phyloP scores from a whole-genome alignment of 2,113 vertebrate genomes.

The Cygnus atratus region DNA sequence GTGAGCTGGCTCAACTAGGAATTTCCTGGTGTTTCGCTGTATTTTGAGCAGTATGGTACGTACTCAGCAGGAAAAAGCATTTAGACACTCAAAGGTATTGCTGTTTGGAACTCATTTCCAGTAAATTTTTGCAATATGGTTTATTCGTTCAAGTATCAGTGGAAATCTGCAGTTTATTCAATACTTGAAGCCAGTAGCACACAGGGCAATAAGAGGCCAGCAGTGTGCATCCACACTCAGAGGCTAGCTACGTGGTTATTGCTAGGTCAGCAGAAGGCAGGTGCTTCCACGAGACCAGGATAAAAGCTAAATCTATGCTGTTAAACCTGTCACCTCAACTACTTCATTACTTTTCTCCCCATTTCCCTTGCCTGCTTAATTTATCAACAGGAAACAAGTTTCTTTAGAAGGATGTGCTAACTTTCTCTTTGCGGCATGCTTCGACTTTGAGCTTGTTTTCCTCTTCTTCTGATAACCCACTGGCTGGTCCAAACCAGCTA shows the following conservation, averaged over 20 bases:
- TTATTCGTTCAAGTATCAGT: background rate
- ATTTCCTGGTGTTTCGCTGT: background rate
- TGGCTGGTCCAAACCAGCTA: background rate
- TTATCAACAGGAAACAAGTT: background rate
- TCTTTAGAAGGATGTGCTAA: background rate
- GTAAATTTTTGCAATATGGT: background rate
- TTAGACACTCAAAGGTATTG: background rate
- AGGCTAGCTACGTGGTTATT: background rate
- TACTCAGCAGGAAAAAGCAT: background rate
- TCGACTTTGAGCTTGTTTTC: background rate
- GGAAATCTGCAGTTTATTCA: background rate
- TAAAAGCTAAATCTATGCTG: no score
- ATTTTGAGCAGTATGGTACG: background rate
- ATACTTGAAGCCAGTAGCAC: background rate
- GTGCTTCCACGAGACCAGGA: background rate
- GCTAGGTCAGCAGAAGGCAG: background rate
- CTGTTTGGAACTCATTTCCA: background rate
- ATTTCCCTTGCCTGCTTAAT: background rate
- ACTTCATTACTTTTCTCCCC: background rate
- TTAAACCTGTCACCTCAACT: background rate
- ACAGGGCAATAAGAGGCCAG: background rate
- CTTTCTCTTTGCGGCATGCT: background rate
- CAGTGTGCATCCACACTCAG: background rate
- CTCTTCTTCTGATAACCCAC: background rate
- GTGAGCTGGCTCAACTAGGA: background rate